Evolutionary conservation across 2,888 invertebrate species (phyloP).

Genomic region (Epinotia ramella): DNA sequence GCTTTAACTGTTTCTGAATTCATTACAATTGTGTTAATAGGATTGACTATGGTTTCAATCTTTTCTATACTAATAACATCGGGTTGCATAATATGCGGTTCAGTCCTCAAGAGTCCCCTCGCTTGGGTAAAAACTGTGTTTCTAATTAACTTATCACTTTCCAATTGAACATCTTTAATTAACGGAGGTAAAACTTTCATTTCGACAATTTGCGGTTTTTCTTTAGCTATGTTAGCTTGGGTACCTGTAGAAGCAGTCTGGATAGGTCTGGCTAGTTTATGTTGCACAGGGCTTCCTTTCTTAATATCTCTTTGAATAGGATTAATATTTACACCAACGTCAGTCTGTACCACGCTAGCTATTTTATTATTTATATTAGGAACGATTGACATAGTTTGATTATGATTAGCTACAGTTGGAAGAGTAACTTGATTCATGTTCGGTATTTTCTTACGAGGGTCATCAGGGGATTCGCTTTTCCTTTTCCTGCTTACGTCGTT

Average conservation of each 20-base stretch:
- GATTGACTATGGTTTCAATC: slow-evolving; percentile 5
- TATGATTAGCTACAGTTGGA: slow-evolving; percentile 13
- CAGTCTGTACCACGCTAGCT: slow-evolving; percentile 46
- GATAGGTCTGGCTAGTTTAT: slow-evolving; percentile 9
- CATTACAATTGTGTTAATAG: neutral
- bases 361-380: slow-evolving; percentile 2
- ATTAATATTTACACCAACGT: slow-evolving; percentile 51
- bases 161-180: slow-evolving; percentile 27
- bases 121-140: slow-evolving; percentile 79
- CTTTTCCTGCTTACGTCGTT: slow-evolving; percentile 59
- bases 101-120: slow-evolving; percentile 67
- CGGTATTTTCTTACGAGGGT: slow-evolving; percentile 60
- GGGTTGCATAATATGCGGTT: slow-evolving; percentile 54
- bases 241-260: slow-evolving; percentile 36
- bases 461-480: slow-evolving; percentile 76
- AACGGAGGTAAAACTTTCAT: slow-evolving; percentile 23
- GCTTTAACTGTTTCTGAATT: slow-evolving; percentile 1
- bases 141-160: slow-evolving; percentile 68
- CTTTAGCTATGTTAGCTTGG: slow-evolving; percentile 37
- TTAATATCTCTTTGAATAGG: slow-evolving; percentile 31
- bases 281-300: neutral
- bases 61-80: slow-evolving; percentile 33
- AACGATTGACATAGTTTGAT: slow-evolving; percentile 10
- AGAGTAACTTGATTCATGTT: slow-evolving; percentile 48
- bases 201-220: slow-evolving; percentile 29